Conservation (phyloP, 2,888 invertebrate species). For the Dysmachus trigonus region DNA sequence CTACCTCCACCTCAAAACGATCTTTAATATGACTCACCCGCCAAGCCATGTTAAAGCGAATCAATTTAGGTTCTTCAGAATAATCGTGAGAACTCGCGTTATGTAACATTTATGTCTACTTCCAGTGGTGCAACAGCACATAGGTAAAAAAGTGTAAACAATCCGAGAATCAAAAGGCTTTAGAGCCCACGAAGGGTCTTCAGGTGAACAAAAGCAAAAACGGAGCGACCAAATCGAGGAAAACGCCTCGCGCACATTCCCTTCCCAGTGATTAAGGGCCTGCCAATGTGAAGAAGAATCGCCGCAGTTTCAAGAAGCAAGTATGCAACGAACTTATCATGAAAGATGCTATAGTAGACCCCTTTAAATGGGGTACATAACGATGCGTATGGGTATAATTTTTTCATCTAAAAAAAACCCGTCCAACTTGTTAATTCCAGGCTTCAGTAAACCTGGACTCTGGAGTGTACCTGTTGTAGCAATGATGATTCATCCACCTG, state of each 20-base stretch:
- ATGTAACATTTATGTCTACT: neutral
- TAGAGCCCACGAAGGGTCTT: neutral
- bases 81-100: neutral
- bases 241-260: neutral
- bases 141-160: constrained; percentile 5
- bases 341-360: neutral
- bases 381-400: neutral
- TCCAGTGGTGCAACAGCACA: neutral
- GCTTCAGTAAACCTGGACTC: neutral
- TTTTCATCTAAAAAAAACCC: neutral
- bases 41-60: neutral
- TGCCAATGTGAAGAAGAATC: neutral
- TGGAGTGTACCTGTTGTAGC: neutral
- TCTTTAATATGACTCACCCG: neutral
- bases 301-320: constrained; percentile 19
- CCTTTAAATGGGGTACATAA: neutral
- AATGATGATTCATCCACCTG: constrained; percentile 35
- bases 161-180: constrained; percentile 6
- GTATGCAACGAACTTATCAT: neutral
- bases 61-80: neutral
- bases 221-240: neutral
- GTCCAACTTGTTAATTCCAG: neutral
- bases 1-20: neutral
- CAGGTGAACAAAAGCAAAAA: neutral
- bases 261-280: neutral